phyloP scores from a whole-genome alignment of 2,797 vertebrate species.

The Paedocypris micromegethes region DNA sequence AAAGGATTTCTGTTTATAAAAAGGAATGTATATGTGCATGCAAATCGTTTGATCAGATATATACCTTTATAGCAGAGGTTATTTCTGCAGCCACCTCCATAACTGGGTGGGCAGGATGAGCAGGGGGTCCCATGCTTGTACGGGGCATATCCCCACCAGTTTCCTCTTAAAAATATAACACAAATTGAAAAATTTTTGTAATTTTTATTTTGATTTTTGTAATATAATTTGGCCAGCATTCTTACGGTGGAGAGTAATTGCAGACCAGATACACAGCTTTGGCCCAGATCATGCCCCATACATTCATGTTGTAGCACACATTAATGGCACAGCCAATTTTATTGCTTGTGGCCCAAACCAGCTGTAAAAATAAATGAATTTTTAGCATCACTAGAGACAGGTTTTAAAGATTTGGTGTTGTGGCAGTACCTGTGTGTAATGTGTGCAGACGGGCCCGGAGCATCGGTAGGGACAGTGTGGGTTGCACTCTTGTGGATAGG shows the following conservation, averaged over 20 bases:
- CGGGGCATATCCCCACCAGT: slow-evolving; percentile 96
- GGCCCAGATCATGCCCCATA: slow-evolving; percentile 97
- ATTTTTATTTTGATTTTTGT: no score
- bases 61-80: slow-evolving; percentile 94
- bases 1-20: neutral
- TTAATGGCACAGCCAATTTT: slow-evolving; percentile 95
- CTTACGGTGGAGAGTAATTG: slow-evolving; percentile 98
- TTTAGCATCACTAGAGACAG: neutral
- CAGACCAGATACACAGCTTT: slow-evolving; percentile 95
- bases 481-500: slow-evolving; percentile 89
- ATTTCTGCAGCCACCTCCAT: slow-evolving; percentile 89
- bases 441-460: slow-evolving; percentile 93
- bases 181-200: no score
- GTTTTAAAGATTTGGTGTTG: neutral
- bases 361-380: slow-evolving; percentile 57
- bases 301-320: slow-evolving; percentile 96
- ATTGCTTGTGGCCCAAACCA: slow-evolving; percentile 95
- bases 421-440: slow-evolving; percentile 90
- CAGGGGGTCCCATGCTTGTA: slow-evolving; percentile 90
- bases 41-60: neutral
- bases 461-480: slow-evolving; percentile 93
- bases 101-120: slow-evolving; percentile 93
- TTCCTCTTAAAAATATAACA: slow-evolving; percentile 69
- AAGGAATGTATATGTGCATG: no score
- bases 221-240: slow-evolving; percentile 35